Conservation (phyloP, 2,888 invertebrate species). For the Tromatobia lineatoria region DNA sequence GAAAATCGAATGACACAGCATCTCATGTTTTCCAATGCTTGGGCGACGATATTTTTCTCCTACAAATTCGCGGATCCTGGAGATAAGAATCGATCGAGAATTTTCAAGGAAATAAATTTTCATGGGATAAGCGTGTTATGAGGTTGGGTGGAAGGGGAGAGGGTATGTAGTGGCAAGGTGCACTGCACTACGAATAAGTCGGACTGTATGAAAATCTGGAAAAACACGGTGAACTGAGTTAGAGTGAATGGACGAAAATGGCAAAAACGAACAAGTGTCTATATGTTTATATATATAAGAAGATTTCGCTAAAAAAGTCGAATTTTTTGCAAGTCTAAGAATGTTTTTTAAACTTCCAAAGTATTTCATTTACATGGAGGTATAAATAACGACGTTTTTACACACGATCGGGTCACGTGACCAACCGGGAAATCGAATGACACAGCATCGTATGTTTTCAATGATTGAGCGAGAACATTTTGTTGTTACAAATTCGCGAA, state of each 20-base stretch:
- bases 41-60: neutral
- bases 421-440: constrained; percentile 11
- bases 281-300: no score
- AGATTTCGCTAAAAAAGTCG: no score
- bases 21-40: neutral
- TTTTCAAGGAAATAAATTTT: constrained; percentile 53
- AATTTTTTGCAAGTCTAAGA: no score
- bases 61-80: neutral
- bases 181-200: no score
- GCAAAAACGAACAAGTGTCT: no score
- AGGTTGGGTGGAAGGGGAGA: neutral
- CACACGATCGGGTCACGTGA: constrained; percentile 23
- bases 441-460: neutral
- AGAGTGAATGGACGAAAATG: no score
- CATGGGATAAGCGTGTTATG: constrained; percentile 27
- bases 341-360: no score
- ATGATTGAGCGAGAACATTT: neutral
- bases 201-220: no score
- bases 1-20: constrained; percentile 10
- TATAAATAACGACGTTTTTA: constrained; percentile 33
- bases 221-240: no score
- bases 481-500: neutral
- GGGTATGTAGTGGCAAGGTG: no score
- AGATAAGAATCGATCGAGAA: constrained; percentile 39
- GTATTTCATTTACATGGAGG: neutral